phyloP scores from a whole-genome alignment of 2,888 invertebrate species.

The Drosophila borborema region DNA sequence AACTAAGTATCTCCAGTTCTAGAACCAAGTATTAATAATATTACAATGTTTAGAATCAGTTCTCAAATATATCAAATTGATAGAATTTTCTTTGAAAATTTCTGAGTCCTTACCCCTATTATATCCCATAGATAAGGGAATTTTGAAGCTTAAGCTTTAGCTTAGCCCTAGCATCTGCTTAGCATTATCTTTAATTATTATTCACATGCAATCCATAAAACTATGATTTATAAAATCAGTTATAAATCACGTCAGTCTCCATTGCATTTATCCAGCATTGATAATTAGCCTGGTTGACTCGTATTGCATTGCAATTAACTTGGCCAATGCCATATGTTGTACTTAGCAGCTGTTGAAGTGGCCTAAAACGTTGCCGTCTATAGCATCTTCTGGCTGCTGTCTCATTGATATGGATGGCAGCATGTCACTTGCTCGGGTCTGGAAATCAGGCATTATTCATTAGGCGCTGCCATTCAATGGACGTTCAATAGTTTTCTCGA shows the following conservation, averaged over 20 bases:
- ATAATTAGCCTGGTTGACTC: conserved; percentile 45
- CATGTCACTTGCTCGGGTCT: conserved; percentile 31
- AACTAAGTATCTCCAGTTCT: too few species aligned
- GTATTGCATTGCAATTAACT: conserved; percentile 59
- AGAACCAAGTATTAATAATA: too few species aligned
- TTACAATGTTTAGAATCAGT: too few species aligned
- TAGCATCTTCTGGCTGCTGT: not conserved
- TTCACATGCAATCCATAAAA: too few species aligned
- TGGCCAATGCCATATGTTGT: conserved; percentile 21
- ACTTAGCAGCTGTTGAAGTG: conserved; percentile 33
- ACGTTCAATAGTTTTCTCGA: conserved; percentile 36
- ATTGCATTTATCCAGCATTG: conserved; percentile 31
- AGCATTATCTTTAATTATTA: too few species aligned
- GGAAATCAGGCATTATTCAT: conserved; percentile 76
- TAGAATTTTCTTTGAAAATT: too few species aligned
- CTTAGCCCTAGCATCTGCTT: not conserved
- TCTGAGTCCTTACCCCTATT: too few species aligned
- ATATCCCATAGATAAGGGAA: too few species aligned
- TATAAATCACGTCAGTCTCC: conserved; percentile 50
- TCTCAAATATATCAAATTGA: too few species aligned
- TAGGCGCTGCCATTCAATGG: conserved; percentile 62
- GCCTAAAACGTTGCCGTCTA: conserved; percentile 17
- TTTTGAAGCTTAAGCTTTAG: not conserved
- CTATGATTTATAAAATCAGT: not conserved
- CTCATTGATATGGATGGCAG: conserved; percentile 65